Evolutionary conservation across 2,888 invertebrate genomes (phyloP).

Genomic region (Drosophila mimica): DNA sequence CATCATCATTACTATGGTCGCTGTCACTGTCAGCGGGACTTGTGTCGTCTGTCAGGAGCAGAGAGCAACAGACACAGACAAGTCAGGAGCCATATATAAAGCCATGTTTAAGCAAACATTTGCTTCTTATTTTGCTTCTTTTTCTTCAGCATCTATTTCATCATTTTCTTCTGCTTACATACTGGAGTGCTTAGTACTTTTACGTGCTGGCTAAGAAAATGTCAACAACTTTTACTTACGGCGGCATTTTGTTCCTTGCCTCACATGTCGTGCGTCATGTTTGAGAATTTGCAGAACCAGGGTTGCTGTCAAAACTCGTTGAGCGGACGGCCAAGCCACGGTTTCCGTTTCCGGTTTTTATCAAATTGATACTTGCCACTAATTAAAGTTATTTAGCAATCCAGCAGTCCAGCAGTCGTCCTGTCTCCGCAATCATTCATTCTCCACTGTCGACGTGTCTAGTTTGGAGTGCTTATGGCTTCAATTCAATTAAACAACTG

Average conservation of each 20-base stretch:
- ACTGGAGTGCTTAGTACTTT: conserved; percentile 65
- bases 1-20: conserved; percentile 61
- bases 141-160: conserved; percentile 10
- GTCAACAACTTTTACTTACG: conserved; percentile 71
- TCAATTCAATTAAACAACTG: conserved; percentile 80
- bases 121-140: conserved; percentile 20
- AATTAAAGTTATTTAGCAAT: conserved; percentile 74
- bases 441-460: conserved; percentile 30
- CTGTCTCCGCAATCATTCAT: conserved; percentile 56
- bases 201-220: conserved; percentile 76
- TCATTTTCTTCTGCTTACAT: conserved; percentile 9
- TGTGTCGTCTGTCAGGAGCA: conserved; percentile 66
- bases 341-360: conserved; percentile 52
- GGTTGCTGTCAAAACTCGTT: conserved; percentile 49
- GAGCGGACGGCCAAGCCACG: conserved; percentile 34
- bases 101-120: conserved; percentile 53
- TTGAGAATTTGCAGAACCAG: conserved; percentile 1
- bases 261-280: conserved; percentile 48
- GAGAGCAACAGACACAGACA: conserved; percentile 21
- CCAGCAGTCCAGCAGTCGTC: conserved; percentile 19
- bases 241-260: not conserved
- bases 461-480: conserved; percentile 75
- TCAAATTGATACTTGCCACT: conserved; percentile 45
- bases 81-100: conserved; percentile 18
- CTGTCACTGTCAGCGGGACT: conserved; percentile 74